Conservation (phyloP, 2,797 vertebrate genomes). For the Sus cebifrons region DNA sequence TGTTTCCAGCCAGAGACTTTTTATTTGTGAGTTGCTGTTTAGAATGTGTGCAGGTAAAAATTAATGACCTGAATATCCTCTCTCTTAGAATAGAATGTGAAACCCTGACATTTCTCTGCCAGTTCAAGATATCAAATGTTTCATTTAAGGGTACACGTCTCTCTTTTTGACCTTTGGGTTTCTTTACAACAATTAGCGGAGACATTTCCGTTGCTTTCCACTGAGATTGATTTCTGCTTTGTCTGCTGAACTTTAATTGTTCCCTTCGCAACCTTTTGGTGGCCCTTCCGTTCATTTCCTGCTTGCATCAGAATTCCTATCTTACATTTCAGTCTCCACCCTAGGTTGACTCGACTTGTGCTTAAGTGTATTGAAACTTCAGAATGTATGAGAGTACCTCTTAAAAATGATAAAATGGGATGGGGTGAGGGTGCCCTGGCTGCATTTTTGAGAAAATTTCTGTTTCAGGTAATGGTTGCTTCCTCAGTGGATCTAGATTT, state of each 20-base stretch:
- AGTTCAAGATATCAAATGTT: conserved; percentile 19
- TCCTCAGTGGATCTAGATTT: conserved; percentile 33
- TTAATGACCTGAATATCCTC: conserved; percentile 36
- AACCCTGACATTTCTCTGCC: conserved; percentile 49
- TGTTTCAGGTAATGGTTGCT: conserved; percentile 15
- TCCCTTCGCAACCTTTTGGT: conserved; percentile 81
- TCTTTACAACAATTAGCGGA: conserved; percentile 53
- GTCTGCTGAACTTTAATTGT: conserved; percentile 66
- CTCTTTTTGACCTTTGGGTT: conserved; percentile 45
- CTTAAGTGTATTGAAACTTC: conserved; percentile 84
- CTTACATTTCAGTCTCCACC: conserved; percentile 83
- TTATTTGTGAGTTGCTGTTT: conserved; percentile 52
- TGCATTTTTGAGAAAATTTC: conserved; percentile 17
- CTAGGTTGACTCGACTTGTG: conserved; percentile 81
- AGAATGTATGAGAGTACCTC: conserved; percentile 81
- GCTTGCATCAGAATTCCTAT: conserved; percentile 87
- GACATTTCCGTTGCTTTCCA: conserved; percentile 48
- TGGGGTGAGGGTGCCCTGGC: background rate
- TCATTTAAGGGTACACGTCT: conserved; percentile 13
- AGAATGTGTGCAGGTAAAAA: conserved; percentile 11
- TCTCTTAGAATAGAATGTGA: conserved; percentile 19
- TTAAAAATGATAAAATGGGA: conserved; percentile 79
- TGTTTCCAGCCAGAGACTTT: background rate
- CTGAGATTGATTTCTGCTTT: conserved; percentile 57
- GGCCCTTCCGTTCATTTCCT: conserved; percentile 85